phyloP scores from a whole-genome alignment of 2,888 invertebrate species.

The Panzeria rudis region DNA sequence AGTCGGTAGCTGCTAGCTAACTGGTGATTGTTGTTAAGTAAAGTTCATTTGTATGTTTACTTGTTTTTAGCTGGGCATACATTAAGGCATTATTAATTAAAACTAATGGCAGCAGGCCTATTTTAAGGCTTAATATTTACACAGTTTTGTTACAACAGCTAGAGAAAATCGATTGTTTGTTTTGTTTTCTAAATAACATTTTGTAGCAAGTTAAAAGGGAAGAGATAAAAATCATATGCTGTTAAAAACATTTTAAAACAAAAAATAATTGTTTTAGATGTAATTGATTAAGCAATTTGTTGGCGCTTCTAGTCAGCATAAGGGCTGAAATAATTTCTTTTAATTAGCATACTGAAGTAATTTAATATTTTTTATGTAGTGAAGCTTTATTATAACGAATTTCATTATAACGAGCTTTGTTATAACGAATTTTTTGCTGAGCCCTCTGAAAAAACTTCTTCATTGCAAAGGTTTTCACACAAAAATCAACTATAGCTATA shows the following conservation, averaged over 20 bases:
- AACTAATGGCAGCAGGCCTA: slow-evolving; percentile 27
- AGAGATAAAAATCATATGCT: background rate
- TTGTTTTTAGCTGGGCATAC: slow-evolving; percentile 43
- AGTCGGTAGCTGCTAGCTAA: background rate
- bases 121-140: slow-evolving; percentile 2
- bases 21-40: background rate
- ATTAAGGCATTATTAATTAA: slow-evolving; percentile 66
- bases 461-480: no score
- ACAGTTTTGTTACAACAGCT: background rate
- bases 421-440: no score
- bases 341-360: background rate
- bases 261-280: background rate
- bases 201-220: background rate
- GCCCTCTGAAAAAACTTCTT: no score
- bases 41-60: slow-evolving; percentile 15
- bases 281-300: slow-evolving; percentile 7
- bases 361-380: background rate
- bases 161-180: slow-evolving; percentile 1
- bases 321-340: background rate
- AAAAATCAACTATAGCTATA: no score
- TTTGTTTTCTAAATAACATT: background rate
- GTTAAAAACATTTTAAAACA: background rate
- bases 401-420: no score
- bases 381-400: no score
- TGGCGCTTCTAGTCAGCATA: background rate